phyloP scores from a whole-genome alignment of 2,113 vertebrate genomes.

The Rhabdomys dilectus region DNA sequence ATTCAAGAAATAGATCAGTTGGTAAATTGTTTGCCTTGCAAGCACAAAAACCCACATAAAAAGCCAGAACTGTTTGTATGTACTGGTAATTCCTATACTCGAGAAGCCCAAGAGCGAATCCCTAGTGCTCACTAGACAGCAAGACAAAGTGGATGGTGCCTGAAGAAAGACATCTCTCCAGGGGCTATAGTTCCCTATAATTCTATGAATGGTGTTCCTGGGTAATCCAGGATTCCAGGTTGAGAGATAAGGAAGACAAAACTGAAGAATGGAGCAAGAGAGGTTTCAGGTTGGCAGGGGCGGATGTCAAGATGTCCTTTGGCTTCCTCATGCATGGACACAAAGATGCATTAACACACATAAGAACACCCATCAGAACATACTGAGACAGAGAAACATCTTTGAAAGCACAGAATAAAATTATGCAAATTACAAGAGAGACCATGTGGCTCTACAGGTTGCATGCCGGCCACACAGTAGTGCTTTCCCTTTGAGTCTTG shows the following conservation, averaged over 20 bases:
- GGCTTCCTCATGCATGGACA: background rate
- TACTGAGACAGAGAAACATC: background rate
- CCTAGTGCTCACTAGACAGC: too few relatives aligned
- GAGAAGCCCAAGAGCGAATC: background rate
- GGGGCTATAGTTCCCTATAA: background rate
- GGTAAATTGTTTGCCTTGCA: background rate
- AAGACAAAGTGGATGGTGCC: background rate
- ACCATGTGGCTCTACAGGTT: accelerated
- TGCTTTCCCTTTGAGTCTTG: background rate
- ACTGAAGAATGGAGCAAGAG: background rate
- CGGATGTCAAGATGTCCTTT: background rate
- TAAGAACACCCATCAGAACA: background rate
- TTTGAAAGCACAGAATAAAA: background rate
- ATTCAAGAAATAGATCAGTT: background rate
- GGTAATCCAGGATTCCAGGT: background rate
- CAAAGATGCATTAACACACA: background rate
- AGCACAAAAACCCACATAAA: too few relatives aligned
- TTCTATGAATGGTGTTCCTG: conserved; percentile 1
- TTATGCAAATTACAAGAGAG: background rate
- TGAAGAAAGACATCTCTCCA: background rate
- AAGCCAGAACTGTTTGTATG: background rate
- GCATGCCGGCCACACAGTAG: background rate
- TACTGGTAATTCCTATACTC: background rate
- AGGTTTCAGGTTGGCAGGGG: background rate
- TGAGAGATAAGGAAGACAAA: background rate